These are phyloP conservation scores for Protosalanx chinensis DNA, from an alignment of 2,797 vertebrate genomes.

Conservation along the genomic window DNA sequence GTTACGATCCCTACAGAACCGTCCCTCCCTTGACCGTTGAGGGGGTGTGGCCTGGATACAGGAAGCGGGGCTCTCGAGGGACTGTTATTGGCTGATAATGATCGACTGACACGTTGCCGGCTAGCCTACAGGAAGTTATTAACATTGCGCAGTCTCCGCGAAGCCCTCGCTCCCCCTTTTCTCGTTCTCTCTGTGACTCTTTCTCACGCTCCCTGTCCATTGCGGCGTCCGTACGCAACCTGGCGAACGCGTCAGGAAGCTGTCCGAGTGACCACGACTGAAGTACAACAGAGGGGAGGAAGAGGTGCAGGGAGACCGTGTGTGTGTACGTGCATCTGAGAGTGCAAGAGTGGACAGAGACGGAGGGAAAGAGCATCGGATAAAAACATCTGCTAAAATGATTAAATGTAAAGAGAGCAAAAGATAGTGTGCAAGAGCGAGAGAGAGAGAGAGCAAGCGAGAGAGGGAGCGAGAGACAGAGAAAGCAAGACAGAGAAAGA, in stretches of 20 bases:
- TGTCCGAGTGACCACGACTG: too few relatives aligned
- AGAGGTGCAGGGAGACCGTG: background rate
- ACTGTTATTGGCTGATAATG: slow-evolving; percentile 4
- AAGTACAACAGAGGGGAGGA: background rate
- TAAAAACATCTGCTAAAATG: too few relatives aligned
- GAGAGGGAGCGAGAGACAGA: too few relatives aligned
- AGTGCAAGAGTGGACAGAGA: too few relatives aligned
- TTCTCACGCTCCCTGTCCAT: slow-evolving; percentile 22
- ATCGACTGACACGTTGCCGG: slow-evolving; percentile 1
- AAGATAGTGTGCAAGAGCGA: too few relatives aligned
- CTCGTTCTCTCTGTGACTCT: slow-evolving; percentile 11
- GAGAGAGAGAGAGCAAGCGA: too few relatives aligned
- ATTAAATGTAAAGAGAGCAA: too few relatives aligned
- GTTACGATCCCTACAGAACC: background rate
- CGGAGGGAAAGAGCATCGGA: too few relatives aligned
- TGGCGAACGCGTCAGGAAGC: too few relatives aligned
- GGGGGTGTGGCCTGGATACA: background rate
- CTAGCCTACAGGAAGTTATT: slow-evolving; percentile 6
- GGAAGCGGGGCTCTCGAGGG: background rate
- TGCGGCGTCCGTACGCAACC: background rate
- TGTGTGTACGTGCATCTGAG: background rate
- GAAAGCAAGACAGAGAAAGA: background rate
- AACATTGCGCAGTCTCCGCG: slow-evolving; percentile 18
- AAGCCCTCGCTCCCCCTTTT: slow-evolving; percentile 12
- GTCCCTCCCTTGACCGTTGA: background rate